These are phyloP conservation scores for Florisuga fusca DNA, from an alignment of 2,797 vertebrate genomes.

Conservation along the genomic window DNA sequence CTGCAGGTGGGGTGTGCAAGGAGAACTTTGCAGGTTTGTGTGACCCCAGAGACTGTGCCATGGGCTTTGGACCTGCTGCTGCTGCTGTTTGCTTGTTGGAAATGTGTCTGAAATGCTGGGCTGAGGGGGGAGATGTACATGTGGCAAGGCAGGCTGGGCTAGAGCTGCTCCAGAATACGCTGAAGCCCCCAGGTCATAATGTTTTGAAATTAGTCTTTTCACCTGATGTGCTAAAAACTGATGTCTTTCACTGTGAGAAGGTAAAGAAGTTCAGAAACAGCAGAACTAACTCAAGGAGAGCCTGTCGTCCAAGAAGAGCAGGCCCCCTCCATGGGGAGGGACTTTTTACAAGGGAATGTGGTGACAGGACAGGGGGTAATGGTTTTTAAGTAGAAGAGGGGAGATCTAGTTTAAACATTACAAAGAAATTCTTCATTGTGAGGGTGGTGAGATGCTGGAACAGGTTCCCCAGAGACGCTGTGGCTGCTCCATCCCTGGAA, in stretches of 20 bases:
- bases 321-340: no score
- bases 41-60: background rate
- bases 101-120: background rate
- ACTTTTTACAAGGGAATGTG: no score
- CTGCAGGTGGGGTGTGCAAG: background rate
- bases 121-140: rapidly evolving
- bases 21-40: background rate
- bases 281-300: background rate
- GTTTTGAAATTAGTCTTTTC: background rate
- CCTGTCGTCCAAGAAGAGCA: background rate
- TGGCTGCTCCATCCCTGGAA: no score
- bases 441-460: no score
- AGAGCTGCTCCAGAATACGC: background rate
- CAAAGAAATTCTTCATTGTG: no score
- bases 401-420: no score
- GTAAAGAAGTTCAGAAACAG: background rate
- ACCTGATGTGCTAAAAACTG: background rate
- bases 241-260: background rate
- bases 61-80: rapidly evolving
- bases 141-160: background rate
- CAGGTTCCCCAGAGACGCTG: no score
- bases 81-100: background rate
- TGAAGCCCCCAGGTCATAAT: background rate
- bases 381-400: no score
- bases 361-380: no score